Evolutionary conservation across 64 coral and sea anemone species (phyloP).

Genomic region (Cladopsammia gracilis): DNA sequence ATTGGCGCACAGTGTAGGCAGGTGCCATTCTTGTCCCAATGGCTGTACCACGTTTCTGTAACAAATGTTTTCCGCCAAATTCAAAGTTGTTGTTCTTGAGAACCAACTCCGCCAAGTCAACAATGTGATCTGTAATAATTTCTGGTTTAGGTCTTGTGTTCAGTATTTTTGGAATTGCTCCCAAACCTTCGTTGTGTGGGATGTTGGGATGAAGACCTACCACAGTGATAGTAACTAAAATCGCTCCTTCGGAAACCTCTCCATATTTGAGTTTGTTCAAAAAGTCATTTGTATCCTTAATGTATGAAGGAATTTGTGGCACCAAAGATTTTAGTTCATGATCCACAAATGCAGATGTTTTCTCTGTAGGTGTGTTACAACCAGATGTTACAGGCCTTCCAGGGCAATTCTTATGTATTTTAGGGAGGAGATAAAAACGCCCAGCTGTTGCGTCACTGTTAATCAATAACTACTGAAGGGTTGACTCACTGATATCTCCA

Average conservation of each 20-base stretch:
- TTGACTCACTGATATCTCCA: too few relatives aligned
- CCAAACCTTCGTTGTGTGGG: neutral
- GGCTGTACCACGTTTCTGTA: conserved; percentile 3
- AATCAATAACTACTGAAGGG: too few relatives aligned
- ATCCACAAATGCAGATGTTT: neutral
- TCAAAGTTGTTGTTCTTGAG: neutral
- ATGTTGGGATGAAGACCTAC: neutral
- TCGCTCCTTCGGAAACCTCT: neutral
- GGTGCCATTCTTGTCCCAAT: neutral
- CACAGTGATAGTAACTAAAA: neutral
- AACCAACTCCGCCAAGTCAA: neutral
- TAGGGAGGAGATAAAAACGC: too few relatives aligned
- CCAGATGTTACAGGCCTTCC: neutral
- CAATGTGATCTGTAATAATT: neutral
- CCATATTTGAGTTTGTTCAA: neutral
- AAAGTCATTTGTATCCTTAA: neutral
- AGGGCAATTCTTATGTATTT: neutral
- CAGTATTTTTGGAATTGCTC: neutral
- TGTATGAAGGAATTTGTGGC: neutral
- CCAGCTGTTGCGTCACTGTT: too few relatives aligned
- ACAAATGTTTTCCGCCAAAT: neutral
- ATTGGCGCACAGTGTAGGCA: neutral
- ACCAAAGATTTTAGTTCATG: conserved; percentile 1
- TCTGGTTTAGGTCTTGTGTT: neutral
- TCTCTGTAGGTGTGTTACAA: conserved; percentile 5